Conservation (phyloP, 2,113 vertebrate species). For the Anolis carolinensis region DNA sequence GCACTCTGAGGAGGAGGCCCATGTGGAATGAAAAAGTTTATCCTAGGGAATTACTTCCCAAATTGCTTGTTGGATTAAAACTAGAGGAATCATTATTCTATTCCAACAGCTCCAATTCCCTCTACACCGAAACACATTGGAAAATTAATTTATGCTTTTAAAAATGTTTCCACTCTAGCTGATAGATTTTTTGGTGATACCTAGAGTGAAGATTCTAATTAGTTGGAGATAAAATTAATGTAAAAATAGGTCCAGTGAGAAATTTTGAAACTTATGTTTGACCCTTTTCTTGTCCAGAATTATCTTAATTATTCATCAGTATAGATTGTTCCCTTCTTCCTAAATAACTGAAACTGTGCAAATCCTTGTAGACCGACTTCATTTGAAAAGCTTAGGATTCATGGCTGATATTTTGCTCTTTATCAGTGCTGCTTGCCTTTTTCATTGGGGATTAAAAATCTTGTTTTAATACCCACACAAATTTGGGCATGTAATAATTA, state of each 20-base stretch:
- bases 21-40: too few species aligned
- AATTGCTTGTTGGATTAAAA: not conserved
- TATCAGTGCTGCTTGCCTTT: not conserved
- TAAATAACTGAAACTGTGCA: not conserved
- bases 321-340: not conserved
- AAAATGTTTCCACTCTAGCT: not conserved
- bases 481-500: not conserved
- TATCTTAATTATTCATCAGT: slow-evolving; percentile 12
- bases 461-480: not conserved
- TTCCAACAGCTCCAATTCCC: not conserved
- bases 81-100: not conserved
- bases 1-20: not conserved
- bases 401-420: slow-evolving; percentile 5
- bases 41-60: not conserved
- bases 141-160: slow-evolving; percentile 2
- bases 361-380: not conserved
- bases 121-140: not conserved
- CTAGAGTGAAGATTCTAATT: slow-evolving; percentile 1
- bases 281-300: not conserved
- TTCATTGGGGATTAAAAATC: not conserved
- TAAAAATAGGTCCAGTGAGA: slow-evolving; percentile 6
- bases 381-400: not conserved
- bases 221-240: slow-evolving; percentile 17
- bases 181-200: not conserved
- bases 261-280: not conserved